Conservation (phyloP, 1,140 invertebrate genomes). For the Euwallacea fornicatus region DNA sequence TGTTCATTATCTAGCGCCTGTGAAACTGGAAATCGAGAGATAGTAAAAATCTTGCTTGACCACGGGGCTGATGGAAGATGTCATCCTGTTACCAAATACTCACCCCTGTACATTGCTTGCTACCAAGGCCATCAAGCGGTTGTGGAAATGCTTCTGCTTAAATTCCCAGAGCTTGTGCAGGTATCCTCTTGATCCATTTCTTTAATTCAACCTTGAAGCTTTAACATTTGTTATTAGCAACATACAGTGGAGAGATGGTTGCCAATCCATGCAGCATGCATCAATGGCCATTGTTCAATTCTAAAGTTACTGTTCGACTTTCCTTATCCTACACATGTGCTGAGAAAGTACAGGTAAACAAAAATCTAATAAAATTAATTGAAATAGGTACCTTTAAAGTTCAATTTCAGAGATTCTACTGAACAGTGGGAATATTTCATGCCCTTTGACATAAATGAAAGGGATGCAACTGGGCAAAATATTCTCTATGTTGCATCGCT, state of each 20-base stretch:
- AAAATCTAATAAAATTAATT: not conserved
- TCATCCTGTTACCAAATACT: conserved; percentile 88
- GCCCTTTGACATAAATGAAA: conserved; percentile 87
- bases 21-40: conserved; percentile 78
- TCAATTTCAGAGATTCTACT: conserved; percentile 63
- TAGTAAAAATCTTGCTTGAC: conserved; percentile 78
- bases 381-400: not conserved
- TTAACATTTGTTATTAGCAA: conserved; percentile 56
- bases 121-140: conserved; percentile 84
- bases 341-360: conserved; percentile 65
- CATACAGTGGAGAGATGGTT: conserved; percentile 90
- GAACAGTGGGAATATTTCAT: conserved; percentile 82
- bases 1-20: conserved; percentile 63
- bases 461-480: conserved; percentile 87
- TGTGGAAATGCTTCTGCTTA: conserved; percentile 72
- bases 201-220: not conserved
- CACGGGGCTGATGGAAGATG: conserved; percentile 82
- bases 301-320: conserved; percentile 80
- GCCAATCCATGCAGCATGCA: conserved; percentile 89
- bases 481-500: conserved; percentile 86
- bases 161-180: conserved; percentile 71
- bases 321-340: conserved; percentile 74
- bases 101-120: conserved; percentile 89
- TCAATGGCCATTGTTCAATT: conserved; percentile 79
- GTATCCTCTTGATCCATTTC: conserved; percentile 47